These are phyloP conservation scores for Gnathonemus longibarbis DNA, from an alignment of 2,113 vertebrate species.

Conservation along the genomic window DNA sequence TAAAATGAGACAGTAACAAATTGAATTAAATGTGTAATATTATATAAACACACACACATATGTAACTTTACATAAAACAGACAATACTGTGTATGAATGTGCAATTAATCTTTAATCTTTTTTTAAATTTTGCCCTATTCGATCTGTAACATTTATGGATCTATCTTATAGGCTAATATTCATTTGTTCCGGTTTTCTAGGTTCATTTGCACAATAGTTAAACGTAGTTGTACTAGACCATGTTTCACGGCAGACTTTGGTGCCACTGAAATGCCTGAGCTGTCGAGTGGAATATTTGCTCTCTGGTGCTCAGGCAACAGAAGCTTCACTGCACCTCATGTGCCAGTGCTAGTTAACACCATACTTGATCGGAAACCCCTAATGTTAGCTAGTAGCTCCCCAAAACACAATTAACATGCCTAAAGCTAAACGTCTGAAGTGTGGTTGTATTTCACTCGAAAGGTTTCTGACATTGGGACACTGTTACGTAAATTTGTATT, in stretches of 20 bases:
- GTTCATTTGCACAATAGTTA: not conserved
- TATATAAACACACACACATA: too few species aligned
- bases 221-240: not conserved
- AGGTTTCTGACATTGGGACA: not conserved
- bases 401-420: not conserved
- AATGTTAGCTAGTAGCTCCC: not conserved
- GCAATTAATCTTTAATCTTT: too few species aligned
- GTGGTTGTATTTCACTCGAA: not conserved
- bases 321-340: too few species aligned
- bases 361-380: not conserved
- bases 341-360: too few species aligned
- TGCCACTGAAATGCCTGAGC: too few species aligned
- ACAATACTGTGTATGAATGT: not conserved
- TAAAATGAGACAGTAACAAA: too few species aligned
- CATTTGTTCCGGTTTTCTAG: not conserved
- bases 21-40: too few species aligned
- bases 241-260: too few species aligned
- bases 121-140: not conserved
- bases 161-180: not conserved
- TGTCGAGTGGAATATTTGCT: too few species aligned
- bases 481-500: not conserved
- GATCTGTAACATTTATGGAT: not conserved
- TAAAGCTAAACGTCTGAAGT: not conserved
- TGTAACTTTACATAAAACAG: not conserved
- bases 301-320: too few species aligned